phyloP scores from a whole-genome alignment of 2,113 vertebrate species.

The Zosterops borbonicus region DNA sequence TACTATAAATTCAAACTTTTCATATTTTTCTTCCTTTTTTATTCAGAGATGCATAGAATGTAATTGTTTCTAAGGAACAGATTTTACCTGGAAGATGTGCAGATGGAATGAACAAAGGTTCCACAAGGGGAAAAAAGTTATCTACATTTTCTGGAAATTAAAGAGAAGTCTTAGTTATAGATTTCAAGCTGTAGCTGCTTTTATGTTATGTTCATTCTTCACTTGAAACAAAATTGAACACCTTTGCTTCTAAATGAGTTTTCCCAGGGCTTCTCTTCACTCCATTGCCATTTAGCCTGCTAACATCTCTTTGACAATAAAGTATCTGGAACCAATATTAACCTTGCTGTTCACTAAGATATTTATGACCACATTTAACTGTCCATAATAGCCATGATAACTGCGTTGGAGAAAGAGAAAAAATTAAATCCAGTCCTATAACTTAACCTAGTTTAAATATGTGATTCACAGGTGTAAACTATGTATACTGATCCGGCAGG shows the following conservation, averaged over 20 bases:
- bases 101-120: neutral
- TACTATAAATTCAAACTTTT: neutral
- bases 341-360: neutral
- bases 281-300: neutral
- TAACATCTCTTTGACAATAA: neutral
- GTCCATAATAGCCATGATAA: neutral
- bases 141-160: neutral
- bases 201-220: neutral
- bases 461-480: fast-evolving
- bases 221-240: neutral
- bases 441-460: neutral
- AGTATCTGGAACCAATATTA: neutral
- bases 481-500: neutral
- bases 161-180: neutral
- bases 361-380: neutral
- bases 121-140: fast-evolving
- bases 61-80: neutral
- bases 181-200: neutral
- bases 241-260: neutral
- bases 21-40: neutral
- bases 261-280: neutral
- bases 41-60: neutral
- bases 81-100: neutral
- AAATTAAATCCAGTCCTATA: neutral
- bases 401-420: neutral